Percentiles rank a stretch among this genome's conserved stretches.
These are phyloP conservation scores for Egretta garzetta DNA, from an alignment of 2,113 vertebrate species.

Conservation along the genomic window DNA sequence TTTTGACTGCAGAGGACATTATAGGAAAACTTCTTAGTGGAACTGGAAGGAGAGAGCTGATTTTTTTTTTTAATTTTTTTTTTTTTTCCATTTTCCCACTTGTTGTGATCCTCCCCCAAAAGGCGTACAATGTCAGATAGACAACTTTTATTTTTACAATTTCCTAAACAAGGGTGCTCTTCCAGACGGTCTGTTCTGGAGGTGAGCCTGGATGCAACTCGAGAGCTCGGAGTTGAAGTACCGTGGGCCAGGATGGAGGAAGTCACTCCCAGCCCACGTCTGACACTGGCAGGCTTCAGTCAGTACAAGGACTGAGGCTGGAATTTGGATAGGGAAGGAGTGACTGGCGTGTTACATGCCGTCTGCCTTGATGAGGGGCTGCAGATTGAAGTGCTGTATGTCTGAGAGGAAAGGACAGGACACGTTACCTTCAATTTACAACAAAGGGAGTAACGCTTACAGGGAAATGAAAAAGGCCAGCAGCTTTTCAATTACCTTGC, in stretches of 20 bases:
- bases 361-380: accelerated
- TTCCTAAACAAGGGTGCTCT: not conserved
- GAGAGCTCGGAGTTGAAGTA: not conserved
- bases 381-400: accelerated
- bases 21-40: no score
- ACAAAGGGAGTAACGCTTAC: not conserved
- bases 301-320: not conserved
- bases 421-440: not conserved
- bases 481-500: not conserved
- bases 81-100: no score
- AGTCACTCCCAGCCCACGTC: not conserved
- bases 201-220: not conserved
- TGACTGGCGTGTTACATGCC: accelerated
- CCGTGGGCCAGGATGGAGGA: not conserved
- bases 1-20: no score
- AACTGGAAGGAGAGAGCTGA: no score
- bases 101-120: accelerated
- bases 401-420: not conserved
- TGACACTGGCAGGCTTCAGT: not conserved
- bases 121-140: not conserved
- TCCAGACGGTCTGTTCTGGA: not conserved
- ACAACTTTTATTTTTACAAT: not conserved
- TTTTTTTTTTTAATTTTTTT: no score
- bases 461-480: not conserved
- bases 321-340: not conserved